Evolutionary conservation across 2,797 vertebrate genomes (phyloP), one percentile per base, ranked within the genome.

Genomic region (Esox lucius): DNA sequence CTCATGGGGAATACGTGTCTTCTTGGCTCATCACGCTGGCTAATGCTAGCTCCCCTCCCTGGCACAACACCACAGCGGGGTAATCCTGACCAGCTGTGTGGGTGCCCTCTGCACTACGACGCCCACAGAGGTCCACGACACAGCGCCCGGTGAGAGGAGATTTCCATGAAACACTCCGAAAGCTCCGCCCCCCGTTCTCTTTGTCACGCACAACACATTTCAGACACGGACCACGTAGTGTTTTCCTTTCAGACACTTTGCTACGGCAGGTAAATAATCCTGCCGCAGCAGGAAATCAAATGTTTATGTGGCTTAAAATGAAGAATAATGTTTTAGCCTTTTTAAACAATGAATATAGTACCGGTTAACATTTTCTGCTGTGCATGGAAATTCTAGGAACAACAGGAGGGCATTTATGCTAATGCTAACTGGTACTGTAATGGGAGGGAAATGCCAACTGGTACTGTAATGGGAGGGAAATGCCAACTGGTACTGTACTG

Each of bases 11-110:
- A 74, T 71, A 33, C 46, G 53, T 64, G 67, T 68, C 56, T 73
- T 17, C 26, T 65, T 5, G 16, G 39, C n/a, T 7, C 49, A 24
- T 19, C 22, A 16, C 22, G 19, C 24, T 31, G 17, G 26, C 71
- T 65, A 64, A 48, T 59, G 11, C 39, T 48, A 24, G 39, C 39
- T 48, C 11, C 67, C 64, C 9, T 26, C 33, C 26, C 75, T 76
- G 22, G 17, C 64, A n/a, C 39, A 26, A 74, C 17, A 67, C 39
- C 39, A 42, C 39, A 39, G 16, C 8, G 7, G 46, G 42, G 35
- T 89, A 90, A 91, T 90, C 84, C 85, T 71, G 78, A 51, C 80
- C 83, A 84, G 80, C 78, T 86, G 83, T 79, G 81, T 72, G 62
- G 72, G 59, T 73, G 66, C 80, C 71, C 79, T 75, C 68, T 46